phyloP scores from a whole-genome alignment of 2,888 invertebrate genomes.

The Cataglyphis altisquamis region DNA sequence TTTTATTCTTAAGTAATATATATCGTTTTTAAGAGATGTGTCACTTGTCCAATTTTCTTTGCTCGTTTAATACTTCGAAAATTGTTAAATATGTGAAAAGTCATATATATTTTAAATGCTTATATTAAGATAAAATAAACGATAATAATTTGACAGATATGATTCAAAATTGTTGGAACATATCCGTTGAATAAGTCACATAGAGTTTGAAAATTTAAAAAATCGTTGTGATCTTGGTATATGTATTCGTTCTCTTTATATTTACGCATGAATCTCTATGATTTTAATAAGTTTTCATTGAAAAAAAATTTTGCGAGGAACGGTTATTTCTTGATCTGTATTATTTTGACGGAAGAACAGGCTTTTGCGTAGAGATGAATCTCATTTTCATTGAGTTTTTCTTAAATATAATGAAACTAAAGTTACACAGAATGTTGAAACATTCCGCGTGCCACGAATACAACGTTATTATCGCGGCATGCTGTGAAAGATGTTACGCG shows the following conservation, averaged over 20 bases:
- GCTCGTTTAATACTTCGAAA: not conserved
- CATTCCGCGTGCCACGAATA: slow-evolving; percentile 2
- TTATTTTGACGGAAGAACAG: not conserved
- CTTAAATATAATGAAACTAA: not conserved
- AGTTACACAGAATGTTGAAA: slow-evolving; percentile 3
- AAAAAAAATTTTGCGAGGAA: not conserved
- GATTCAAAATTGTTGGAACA: not conserved
- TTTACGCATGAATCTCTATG: not conserved
- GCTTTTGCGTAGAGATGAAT: not conserved
- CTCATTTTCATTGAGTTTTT: slow-evolving; percentile 9
- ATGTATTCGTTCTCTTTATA: too few species aligned
- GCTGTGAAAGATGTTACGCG: slow-evolving; percentile 34
- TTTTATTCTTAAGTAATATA: not conserved
- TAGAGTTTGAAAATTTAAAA: not conserved
- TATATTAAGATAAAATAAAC: not conserved
- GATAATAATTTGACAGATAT: not conserved
- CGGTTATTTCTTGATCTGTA: not conserved
- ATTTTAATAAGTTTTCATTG: not conserved
- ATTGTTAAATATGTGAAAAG: not conserved
- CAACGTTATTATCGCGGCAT: slow-evolving; percentile 6
- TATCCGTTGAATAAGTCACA: not conserved
- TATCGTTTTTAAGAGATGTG: not conserved
- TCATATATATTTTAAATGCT: not conserved
- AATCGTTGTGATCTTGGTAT: not conserved
- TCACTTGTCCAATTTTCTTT: not conserved